Conservation (phyloP, 1,140 invertebrate species). For the Drosophila repletoides region DNA sequence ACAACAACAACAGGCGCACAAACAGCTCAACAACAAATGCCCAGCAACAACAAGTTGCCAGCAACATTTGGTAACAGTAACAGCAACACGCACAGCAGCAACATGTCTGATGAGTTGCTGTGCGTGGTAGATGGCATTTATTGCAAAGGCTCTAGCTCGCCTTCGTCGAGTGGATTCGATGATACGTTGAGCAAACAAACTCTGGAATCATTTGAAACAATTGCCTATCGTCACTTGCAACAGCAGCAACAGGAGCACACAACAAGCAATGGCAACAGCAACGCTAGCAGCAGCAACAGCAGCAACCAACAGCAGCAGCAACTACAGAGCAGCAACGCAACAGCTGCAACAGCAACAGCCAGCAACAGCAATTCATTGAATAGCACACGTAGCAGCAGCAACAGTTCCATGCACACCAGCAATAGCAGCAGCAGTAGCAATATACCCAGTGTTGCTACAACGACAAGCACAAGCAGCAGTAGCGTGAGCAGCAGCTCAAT, state of each 20-base stretch:
- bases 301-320: slow-evolving; percentile 17
- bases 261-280: slow-evolving; percentile 50
- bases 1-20: slow-evolving; percentile 29
- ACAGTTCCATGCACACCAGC: slow-evolving; percentile 54
- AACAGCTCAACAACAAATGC: slow-evolving; percentile 56
- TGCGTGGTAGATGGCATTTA: slow-evolving; percentile 64
- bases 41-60: slow-evolving; percentile 49
- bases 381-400: slow-evolving; percentile 40
- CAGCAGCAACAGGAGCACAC: slow-evolving; percentile 51
- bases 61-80: slow-evolving; percentile 43
- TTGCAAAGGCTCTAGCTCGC: slow-evolving; percentile 61
- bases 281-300: not conserved
- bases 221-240: slow-evolving; percentile 66
- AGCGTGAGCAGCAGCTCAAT: slow-evolving; percentile 47
- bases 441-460: slow-evolving; percentile 33
- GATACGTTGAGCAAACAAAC: slow-evolving; percentile 72
- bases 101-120: slow-evolving; percentile 59
- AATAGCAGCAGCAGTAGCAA: slow-evolving; percentile 43
- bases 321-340: slow-evolving; percentile 10
- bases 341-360: slow-evolving; percentile 5
- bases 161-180: slow-evolving; percentile 65
- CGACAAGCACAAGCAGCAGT: slow-evolving; percentile 16
- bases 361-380: slow-evolving; percentile 44
- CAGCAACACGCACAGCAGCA: slow-evolving; percentile 37
- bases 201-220: slow-evolving; percentile 72